A percentile compares a stretch with the other conserved stretches of the same genome.
These are phyloP conservation scores for Heliconius himera DNA, from an alignment of 1,140 invertebrate genomes.

Conservation along the genomic window DNA sequence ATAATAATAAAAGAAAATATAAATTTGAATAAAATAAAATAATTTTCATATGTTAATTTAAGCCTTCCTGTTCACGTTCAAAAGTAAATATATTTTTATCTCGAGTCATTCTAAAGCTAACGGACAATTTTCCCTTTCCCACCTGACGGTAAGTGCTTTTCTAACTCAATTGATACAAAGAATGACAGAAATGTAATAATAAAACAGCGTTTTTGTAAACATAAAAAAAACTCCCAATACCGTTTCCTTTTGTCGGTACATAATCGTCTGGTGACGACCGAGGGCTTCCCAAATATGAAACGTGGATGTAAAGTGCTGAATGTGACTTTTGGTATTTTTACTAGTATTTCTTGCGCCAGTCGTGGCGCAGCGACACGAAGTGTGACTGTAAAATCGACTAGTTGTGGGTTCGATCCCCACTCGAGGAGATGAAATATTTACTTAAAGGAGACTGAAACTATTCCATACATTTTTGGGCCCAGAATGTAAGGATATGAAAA, in stretches of 20 bases:
- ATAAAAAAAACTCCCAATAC: constrained; percentile 51
- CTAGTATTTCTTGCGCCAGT: too few species aligned
- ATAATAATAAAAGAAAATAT: too few species aligned
- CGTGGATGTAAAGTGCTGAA: constrained; percentile 9
- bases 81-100: background rate
- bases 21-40: too few species aligned
- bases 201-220: constrained; percentile 54
- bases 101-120: background rate
- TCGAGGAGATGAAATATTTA: too few species aligned
- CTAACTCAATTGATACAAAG: constrained; percentile 45
- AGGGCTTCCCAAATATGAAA: constrained; percentile 38
- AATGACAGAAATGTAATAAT: constrained; percentile 46
- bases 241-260: constrained; percentile 56
- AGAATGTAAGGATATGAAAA: too few species aligned
- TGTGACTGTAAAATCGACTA: too few species aligned
- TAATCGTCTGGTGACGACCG: constrained; percentile 46
- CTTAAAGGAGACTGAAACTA: too few species aligned
- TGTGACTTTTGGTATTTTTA: constrained; percentile 11
- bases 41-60: background rate
- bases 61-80: background rate
- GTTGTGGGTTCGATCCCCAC: too few species aligned
- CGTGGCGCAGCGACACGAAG: too few species aligned
- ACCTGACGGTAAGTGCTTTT: constrained; percentile 38
- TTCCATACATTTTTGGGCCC: too few species aligned
- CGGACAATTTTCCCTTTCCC: background rate